Evolutionary conservation across 2,113 vertebrate genomes (phyloP).

Genomic region (Heteronetta atricapilla): DNA sequence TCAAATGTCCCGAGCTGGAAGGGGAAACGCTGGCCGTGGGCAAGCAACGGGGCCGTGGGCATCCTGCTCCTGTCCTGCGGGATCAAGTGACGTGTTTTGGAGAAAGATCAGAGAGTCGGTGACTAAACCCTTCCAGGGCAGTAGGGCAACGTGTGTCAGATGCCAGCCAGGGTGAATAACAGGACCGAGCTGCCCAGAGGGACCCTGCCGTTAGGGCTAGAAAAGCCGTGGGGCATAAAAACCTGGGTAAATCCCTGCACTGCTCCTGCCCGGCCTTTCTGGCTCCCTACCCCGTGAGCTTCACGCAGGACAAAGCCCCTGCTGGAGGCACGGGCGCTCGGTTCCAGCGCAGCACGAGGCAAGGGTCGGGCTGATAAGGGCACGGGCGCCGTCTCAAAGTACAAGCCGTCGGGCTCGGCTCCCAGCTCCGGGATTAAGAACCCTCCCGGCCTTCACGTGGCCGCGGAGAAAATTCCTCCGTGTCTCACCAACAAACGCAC

Average conservation of each 20-base stretch:
- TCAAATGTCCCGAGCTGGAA: no score
- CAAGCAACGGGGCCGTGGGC: not conserved
- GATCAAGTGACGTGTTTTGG: not conserved
- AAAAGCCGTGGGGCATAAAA: not conserved
- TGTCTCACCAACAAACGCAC: fast-evolving
- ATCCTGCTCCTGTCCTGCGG: fast-evolving
- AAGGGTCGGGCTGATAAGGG: not conserved
- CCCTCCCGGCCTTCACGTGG: not conserved
- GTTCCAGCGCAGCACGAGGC: not conserved
- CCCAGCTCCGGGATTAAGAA: not conserved
- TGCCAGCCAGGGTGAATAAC: not conserved
- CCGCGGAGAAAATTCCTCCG: fast-evolving
- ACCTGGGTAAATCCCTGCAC: not conserved
- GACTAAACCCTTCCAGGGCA: fast-evolving
- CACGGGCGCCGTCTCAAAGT: not conserved
- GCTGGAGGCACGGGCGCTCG: no score
- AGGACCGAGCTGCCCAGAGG: no score
- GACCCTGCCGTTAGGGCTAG: not conserved
- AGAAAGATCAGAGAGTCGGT: no score
- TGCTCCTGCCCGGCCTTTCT: no score
- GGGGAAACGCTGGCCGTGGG: no score
- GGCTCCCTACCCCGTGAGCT: no score
- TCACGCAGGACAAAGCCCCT: not conserved
- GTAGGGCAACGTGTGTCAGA: fast-evolving
- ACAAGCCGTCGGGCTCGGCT: not conserved